Evolutionary conservation across 1,140 invertebrate genomes (phyloP), one percentile per base, ranked within the genome.

Genomic region (Pemphigus obesinymphae): DNA sequence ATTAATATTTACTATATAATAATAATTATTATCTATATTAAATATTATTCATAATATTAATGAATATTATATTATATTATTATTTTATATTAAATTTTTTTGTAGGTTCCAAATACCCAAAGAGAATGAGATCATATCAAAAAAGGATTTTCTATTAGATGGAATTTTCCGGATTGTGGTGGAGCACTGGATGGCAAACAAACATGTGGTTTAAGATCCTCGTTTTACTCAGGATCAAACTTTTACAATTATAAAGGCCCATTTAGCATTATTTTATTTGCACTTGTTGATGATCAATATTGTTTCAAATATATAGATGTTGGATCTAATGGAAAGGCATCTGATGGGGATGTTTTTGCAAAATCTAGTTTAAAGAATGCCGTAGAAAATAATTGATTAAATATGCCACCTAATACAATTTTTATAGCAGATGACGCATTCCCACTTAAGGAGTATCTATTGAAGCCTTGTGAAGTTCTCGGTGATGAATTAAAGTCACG

Each of bases 221-320:
- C 86, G 53, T 58, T 58, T 58, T 23, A 58, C 72, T 84, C 83
- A 85, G 86, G 86, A 82, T 86, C 86, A 10, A 72, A 84, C 26
- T 89, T 86, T 83, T 89, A 85, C 84, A 90, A 89, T 84, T 58
- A 58, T 58, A 58, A 58, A 58, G 53, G 53, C 53, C 29, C 53
- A 58, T 90, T 89, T 84, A 89, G 90, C 85, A 85, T 85, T 40
- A 85, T 82, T 20, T 84, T 86, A 17, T 87, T 86, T 61, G 84
- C 63, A 37, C 34, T 66, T 37, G 63, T 66, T 23, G 63, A 66
- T 40, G 63, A 34, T 66, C 31, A 66, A 34, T 66, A 66, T 40
- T 66, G 63, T 40, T 66, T 66, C n/a, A 66, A 40, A 40, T 66
- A 66, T 40, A 66, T 66, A 66, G 63, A 66, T 66, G 63, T 66